phyloP scores from a whole-genome alignment of 2,797 vertebrate genomes.

The Emydoidea blandingii region DNA sequence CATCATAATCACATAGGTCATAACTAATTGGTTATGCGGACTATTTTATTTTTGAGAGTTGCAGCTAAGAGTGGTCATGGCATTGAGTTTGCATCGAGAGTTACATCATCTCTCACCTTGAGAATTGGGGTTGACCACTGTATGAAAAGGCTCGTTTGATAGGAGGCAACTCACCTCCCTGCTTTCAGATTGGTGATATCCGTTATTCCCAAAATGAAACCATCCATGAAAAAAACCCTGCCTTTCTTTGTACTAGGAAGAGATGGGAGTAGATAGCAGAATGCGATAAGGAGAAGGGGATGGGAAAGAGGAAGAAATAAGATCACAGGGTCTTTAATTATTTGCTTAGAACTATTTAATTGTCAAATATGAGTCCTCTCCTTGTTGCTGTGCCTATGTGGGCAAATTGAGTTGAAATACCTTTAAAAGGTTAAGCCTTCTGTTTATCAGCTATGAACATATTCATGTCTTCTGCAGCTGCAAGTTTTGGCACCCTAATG shows the following conservation, averaged over 20 bases:
- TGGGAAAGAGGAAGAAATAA: background rate
- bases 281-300: background rate
- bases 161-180: background rate
- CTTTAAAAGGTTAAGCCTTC: constrained; percentile 14
- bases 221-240: background rate
- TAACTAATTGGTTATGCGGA: background rate
- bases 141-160: background rate
- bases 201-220: background rate
- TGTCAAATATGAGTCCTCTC: constrained; percentile 16
- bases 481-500: background rate
- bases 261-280: background rate
- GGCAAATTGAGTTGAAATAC: constrained; percentile 26
- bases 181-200: background rate
- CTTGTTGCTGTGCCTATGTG: background rate
- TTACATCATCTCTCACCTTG: accelerated
- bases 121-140: too few species aligned
- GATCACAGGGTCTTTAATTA: background rate
- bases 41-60: accelerated
- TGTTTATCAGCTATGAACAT: constrained; percentile 3
- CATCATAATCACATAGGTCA: background rate
- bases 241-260: background rate
- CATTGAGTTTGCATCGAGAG: accelerated
- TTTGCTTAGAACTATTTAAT: background rate
- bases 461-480: background rate
- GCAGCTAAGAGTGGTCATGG: background rate